Base-by-base conservation (phyloP, 2,113 vertebrate genomes). In the Limnothrissa miodon region DNA sequence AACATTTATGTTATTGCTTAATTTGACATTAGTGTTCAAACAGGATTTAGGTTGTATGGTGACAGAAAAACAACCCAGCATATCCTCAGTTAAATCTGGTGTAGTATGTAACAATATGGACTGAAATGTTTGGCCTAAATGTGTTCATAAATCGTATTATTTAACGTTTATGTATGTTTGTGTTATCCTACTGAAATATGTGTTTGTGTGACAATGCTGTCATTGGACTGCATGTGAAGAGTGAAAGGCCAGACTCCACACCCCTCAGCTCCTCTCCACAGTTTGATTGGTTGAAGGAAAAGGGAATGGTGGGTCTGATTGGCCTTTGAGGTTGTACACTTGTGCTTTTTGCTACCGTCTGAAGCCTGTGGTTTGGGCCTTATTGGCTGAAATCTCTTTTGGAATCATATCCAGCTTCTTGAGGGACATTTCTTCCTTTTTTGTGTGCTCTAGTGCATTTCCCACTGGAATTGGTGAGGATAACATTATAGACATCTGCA, bases 261-360 rank as follows among this genome's bases (percentile, higher is more conserved):
- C 83, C 78, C 59, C 85, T 89, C 86, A 90, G 93, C 93, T 92
- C 92, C 62, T 94, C 94, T 1, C 93, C 93, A 87, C 93, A 93
- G 86, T 92, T 94, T 92, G 92, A 93, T 80, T 95, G 94, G 94
- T 94, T 95, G 94, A 87, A 93, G 87, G 92, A 93, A 85, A 93
- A 92, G 92, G 94, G 94, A 93, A 95, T 95, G 94, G 94, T 95
- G 93, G 91, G 94, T 90, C 78, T 82, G 25, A 84, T 59, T 82
- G 80, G 85, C 59, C 79, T 39, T 45, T 82, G 21, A 21, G 21
- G 45, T 23, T 8, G 13, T 39, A 5, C 19, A 39, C 74, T 23
- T 19, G 42, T n/a, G 45, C 1, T 78, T 90, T 56, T 86, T 80
- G n/a, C 29, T 46, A 21, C 1, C 80, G 13, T 87, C 82, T 81